Percentiles rank a stretch among this genome's conserved stretches.
These are phyloP conservation scores for Metellina segmentata DNA, from an alignment of 2,888 invertebrate species.

Conservation along the genomic window DNA sequence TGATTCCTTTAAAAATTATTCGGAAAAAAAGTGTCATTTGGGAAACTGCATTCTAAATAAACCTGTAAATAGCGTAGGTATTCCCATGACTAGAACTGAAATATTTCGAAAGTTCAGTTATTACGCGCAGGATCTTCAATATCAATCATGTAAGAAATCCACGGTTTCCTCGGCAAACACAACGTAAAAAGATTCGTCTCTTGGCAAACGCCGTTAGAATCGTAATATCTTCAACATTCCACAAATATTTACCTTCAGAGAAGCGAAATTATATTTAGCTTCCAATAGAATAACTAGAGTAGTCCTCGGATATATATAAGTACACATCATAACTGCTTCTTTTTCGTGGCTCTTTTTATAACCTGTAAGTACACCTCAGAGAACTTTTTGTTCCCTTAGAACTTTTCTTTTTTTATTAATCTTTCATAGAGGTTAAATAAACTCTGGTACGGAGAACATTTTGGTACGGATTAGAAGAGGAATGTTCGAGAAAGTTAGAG, in stretches of 20 bases:
- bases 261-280: background rate
- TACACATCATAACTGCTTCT: background rate
- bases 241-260: slow-evolving; percentile 18
- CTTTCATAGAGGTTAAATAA: background rate
- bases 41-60: too few relatives aligned
- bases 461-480: background rate
- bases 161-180: background rate
- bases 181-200: background rate
- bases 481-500: background rate
- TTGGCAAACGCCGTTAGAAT: background rate
- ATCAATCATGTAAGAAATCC: background rate
- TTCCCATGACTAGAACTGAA: too few relatives aligned
- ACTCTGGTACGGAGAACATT: background rate
- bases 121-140: background rate
- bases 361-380: background rate
- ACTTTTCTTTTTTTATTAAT: background rate
- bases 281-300: background rate
- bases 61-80: too few relatives aligned
- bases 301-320: slow-evolving; percentile 3
- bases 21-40: too few relatives aligned
- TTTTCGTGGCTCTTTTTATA: background rate
- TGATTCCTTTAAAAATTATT: too few relatives aligned
- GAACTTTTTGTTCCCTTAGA: background rate
- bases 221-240: slow-evolving; percentile 2
- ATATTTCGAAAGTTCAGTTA: too few relatives aligned